Percentiles rank a stretch among this genome's conserved stretches.
These are phyloP conservation scores for Stenodera caucasica DNA, from an alignment of 2,888 invertebrate genomes.

Conservation along the genomic window DNA sequence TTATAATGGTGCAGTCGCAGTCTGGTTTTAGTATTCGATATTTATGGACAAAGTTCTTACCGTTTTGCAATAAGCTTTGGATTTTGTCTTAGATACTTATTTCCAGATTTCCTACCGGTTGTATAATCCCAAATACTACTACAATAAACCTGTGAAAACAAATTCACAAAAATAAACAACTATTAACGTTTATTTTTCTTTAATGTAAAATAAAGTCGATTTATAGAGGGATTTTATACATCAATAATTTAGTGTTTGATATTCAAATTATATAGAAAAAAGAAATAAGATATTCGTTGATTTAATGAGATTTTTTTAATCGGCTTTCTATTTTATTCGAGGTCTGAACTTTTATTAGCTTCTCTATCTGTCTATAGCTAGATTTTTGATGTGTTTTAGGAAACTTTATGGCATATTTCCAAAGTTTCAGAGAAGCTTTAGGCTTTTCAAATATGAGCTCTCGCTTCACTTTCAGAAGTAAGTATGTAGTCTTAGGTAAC, in stretches of 20 bases:
- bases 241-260: too few relatives aligned
- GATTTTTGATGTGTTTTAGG: too few relatives aligned
- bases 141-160: not conserved
- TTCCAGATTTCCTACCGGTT: constrained; percentile 1
- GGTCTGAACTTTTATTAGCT: too few relatives aligned
- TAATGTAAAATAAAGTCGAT: not conserved
- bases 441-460: not conserved
- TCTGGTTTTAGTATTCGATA: constrained; percentile 9
- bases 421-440: not conserved
- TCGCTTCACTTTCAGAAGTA: too few relatives aligned
- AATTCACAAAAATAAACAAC: not conserved
- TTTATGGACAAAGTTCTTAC: constrained; percentile 11
- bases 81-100: constrained; percentile 1
- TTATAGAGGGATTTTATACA: not conserved
- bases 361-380: too few relatives aligned
- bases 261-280: too few relatives aligned
- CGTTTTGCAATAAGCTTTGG: not conserved
- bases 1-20: constrained; percentile 11
- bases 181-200: not conserved
- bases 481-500: not conserved
- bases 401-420: too few relatives aligned
- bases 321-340: too few relatives aligned
- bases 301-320: too few relatives aligned
- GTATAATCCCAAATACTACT: not conserved
- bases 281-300: too few relatives aligned